Evolutionary conservation across 2,888 invertebrate genomes (phyloP).

Genomic region (Anoncus sp.): DNA sequence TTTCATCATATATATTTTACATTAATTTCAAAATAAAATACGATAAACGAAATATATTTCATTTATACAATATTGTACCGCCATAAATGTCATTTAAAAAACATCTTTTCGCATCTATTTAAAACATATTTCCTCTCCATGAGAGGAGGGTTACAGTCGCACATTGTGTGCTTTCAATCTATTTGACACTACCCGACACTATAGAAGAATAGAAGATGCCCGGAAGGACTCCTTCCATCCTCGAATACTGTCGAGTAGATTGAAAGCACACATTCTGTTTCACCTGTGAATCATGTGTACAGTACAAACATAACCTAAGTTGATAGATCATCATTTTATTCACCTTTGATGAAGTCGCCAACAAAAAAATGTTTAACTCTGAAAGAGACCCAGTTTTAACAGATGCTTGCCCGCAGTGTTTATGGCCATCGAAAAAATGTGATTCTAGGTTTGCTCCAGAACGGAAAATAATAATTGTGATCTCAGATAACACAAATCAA

Average conservation of each 20-base stretch:
- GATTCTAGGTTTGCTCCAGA: background rate
- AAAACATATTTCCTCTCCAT: too few relatives aligned
- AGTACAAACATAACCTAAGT: constrained; percentile 33
- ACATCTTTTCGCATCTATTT: too few relatives aligned
- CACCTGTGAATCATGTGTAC: constrained; percentile 8
- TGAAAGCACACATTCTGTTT: too few relatives aligned
- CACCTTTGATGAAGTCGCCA: constrained; percentile 23
- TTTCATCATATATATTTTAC: too few relatives aligned
- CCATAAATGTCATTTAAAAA: background rate
- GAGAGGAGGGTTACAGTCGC: too few relatives aligned
- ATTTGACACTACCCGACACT: too few relatives aligned
- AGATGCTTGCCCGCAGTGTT: constrained; percentile 22
- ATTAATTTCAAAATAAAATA: too few relatives aligned
- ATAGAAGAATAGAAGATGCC: too few relatives aligned
- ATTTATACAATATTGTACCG: background rate
- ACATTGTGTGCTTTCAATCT: too few relatives aligned
- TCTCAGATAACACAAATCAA: constrained; percentile 3
- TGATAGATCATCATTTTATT: constrained; percentile 24
- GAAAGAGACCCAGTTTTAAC: constrained; percentile 14
- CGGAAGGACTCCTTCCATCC: too few relatives aligned
- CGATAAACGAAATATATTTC: too few relatives aligned
- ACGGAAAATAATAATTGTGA: constrained; percentile 21
- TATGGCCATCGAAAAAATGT: constrained; percentile 14
- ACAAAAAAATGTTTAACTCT: constrained; percentile 10
- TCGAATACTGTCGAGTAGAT: too few relatives aligned